Percentiles rank a stretch among this genome's conserved stretches.
Evolutionary conservation across 1,140 invertebrate species (phyloP).

Genomic region (Dysdera silvatica): DNA sequence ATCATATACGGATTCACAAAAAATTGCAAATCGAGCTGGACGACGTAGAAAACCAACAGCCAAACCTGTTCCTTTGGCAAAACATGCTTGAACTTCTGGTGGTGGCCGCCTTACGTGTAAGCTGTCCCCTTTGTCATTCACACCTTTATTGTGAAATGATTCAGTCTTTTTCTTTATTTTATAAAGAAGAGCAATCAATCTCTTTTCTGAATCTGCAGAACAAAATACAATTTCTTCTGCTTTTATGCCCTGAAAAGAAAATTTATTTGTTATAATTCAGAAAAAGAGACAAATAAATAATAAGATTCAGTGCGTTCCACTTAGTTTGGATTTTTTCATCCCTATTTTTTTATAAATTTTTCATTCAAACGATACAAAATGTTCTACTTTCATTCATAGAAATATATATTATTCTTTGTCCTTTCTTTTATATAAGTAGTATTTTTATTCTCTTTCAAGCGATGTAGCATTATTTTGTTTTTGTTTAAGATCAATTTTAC

Average conservation of each 20-base stretch:
- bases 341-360: no score
- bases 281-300: no score
- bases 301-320: no score
- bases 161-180: conserved; percentile 20
- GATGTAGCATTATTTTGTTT: no score
- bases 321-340: no score
- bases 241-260: conserved; percentile 15
- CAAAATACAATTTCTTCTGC: conserved; percentile 30
- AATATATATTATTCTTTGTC: no score
- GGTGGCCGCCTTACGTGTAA: not conserved
- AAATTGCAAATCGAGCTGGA: conserved; percentile 30
- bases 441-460: no score
- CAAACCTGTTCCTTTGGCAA: conserved; percentile 34
- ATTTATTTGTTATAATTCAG: no score
- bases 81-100: conserved; percentile 10
- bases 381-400: no score
- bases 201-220: not conserved
- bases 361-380: no score
- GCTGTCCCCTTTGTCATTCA: not conserved
- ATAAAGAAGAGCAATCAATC: conserved; percentile 23
- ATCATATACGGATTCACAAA: conserved; percentile 14
- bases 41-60: conserved; percentile 30
- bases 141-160: not conserved
- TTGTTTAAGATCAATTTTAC: no score
- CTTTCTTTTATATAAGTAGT: no score